phyloP scores from a whole-genome alignment of 2,113 vertebrate species.

The Chaetorhynchus papuensis region DNA sequence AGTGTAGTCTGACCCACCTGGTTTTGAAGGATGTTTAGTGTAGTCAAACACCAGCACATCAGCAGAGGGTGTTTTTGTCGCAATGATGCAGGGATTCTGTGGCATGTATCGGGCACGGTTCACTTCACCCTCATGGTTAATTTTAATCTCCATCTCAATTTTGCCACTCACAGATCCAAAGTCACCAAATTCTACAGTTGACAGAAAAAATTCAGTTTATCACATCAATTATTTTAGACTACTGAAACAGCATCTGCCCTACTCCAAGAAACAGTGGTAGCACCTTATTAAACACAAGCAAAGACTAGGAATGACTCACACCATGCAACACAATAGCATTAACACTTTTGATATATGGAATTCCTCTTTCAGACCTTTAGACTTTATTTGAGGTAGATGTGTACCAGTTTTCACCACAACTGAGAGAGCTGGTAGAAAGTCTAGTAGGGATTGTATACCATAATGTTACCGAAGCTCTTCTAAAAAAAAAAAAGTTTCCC shows the following conservation, averaged over 20 bases:
- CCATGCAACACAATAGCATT: background rate
- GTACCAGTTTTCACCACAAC: background rate
- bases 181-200: constrained; percentile 84
- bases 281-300: background rate
- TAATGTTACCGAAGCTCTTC: background rate
- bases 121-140: constrained; percentile 94
- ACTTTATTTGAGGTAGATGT: background rate
- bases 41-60: constrained; percentile 94
- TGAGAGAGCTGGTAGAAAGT: background rate
- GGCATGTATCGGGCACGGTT: constrained; percentile 93
- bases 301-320: background rate
- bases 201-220: background rate
- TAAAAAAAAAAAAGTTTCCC: background rate
- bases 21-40: constrained; percentile 88
- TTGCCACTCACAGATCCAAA: constrained; percentile 92
- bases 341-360: background rate
- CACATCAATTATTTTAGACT: background rate
- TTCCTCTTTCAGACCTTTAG: background rate
- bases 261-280: background rate
- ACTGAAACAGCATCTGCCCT: background rate
- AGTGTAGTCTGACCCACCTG: constrained; percentile 79
- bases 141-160: constrained; percentile 93
- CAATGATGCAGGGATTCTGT: constrained; percentile 89
- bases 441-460: background rate
- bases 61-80: constrained; percentile 92